Conservation (phyloP, 2,888 invertebrate species). For the Anodontia alba region DNA sequence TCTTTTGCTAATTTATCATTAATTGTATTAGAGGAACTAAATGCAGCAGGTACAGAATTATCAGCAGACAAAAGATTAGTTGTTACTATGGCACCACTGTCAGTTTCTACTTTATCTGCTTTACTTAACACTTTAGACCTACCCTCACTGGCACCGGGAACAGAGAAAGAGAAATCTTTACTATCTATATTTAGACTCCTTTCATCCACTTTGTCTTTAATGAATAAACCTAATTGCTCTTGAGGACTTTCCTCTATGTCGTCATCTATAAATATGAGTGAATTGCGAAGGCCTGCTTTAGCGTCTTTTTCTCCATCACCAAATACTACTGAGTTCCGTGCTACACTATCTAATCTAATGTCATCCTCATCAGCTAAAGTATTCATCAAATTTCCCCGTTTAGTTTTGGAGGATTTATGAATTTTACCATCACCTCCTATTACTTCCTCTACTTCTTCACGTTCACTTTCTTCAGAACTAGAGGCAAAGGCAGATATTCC, state of each 20-base stretch:
- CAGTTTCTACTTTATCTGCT: conserved; percentile 26
- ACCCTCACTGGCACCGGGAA: conserved; percentile 36
- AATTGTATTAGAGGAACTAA: conserved; percentile 76
- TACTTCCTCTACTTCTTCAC: conserved; percentile 70
- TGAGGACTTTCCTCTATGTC: conserved; percentile 71
- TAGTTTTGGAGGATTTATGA: conserved; percentile 63
- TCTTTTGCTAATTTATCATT: conserved; percentile 78
- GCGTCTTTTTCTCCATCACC: conserved; percentile 71
- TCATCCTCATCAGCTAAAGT: conserved; percentile 79
- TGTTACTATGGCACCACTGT: conserved; percentile 45
- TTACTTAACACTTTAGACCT: conserved; percentile 34
- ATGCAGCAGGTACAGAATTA: conserved; percentile 54
- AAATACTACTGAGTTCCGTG: conserved; percentile 73
- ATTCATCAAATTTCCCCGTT: conserved; percentile 63
- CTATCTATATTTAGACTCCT: conserved; percentile 54
- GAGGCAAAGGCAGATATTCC: conserved; percentile 95
- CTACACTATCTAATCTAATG: conserved; percentile 74
- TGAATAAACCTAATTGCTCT: conserved; percentile 56
- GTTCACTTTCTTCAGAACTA: conserved; percentile 89
- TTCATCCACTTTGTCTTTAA: conserved; percentile 61
- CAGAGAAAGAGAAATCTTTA: conserved; percentile 50
- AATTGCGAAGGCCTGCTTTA: conserved; percentile 70
- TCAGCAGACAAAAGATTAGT: conserved; percentile 25
- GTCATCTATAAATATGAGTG: conserved; percentile 76
- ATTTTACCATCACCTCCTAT: conserved; percentile 69